A percentile compares a stretch with the other conserved stretches of the same genome.
Evolutionary conservation across 2,797 vertebrate species (phyloP).

Genomic region (Pachyuromys duprasi): DNA sequence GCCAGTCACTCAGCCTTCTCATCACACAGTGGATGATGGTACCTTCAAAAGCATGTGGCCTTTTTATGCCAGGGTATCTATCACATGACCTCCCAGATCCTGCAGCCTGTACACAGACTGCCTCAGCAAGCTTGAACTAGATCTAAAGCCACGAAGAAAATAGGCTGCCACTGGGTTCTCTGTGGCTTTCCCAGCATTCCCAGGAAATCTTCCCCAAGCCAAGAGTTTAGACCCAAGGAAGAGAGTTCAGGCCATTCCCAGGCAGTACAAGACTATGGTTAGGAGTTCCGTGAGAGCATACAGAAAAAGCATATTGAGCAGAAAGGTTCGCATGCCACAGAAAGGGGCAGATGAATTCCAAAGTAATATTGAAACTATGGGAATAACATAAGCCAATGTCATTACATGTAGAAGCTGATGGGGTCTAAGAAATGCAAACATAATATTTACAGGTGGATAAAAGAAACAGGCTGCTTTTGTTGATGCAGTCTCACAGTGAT

Average conservation of each 20-base stretch:
- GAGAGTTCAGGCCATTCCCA: accelerated
- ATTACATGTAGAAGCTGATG: not conserved
- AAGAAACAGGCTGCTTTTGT: not conserved
- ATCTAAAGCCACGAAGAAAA: not conserved
- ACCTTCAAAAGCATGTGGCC: accelerated
- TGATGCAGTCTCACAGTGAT: not conserved
- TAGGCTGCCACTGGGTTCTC: accelerated
- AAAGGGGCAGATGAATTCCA: not conserved
- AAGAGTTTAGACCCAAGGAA: not conserved
- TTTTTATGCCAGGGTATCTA: not conserved
- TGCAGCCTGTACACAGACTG: not conserved
- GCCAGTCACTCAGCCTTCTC: not conserved
- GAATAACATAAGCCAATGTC: not conserved
- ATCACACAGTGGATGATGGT: accelerated
- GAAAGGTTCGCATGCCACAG: not conserved
- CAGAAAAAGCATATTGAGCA: not conserved
- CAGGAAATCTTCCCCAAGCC: not conserved
- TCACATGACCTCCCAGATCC: not conserved
- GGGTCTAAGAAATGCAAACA: not conserved
- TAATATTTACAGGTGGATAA: no score
- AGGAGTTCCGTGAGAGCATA: accelerated
- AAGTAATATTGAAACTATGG: not conserved
- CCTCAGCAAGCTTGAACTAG: not conserved
- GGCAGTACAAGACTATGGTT: accelerated
- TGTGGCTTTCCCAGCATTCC: not conserved